phyloP scores from a whole-genome alignment of 2,888 invertebrate genomes.

The Archips crataeganus region DNA sequence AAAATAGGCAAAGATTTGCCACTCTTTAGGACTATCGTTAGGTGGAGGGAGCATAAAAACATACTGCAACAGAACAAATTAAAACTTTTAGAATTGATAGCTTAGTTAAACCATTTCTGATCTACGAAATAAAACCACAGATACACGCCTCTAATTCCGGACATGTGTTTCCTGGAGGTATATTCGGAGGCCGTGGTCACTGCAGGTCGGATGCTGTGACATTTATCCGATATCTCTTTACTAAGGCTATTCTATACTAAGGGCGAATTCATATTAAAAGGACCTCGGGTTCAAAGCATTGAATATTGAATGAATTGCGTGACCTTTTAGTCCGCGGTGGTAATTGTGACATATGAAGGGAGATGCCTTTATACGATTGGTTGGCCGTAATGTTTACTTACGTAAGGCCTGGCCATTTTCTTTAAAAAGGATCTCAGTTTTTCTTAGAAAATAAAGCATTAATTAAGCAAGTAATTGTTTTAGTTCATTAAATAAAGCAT shows the following conservation, averaged over 20 bases:
- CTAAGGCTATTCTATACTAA: background rate
- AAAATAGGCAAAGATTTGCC: no score
- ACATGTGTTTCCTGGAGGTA: conserved; percentile 36
- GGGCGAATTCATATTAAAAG: conserved; percentile 41
- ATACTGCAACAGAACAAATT: no score
- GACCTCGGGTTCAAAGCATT: conserved; percentile 17
- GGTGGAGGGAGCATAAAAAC: no score
- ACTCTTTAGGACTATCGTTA: no score
- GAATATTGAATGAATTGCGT: conserved; percentile 30
- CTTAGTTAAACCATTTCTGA: no score
- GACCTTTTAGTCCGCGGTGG: conserved; percentile 12
- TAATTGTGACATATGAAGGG: conserved; percentile 13
- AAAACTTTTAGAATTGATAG: no score
- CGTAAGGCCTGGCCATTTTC: background rate
- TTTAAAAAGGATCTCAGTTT: background rate
- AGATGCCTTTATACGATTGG: conserved; percentile 11
- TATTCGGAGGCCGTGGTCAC: conserved; percentile 44
- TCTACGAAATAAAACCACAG: conserved; percentile 13
- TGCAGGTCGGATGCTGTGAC: conserved; percentile 54
- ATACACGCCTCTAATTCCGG: conserved; percentile 15
- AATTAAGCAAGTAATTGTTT: no score
- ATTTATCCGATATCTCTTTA: conserved; percentile 61
- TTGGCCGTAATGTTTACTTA: conserved; percentile 1
- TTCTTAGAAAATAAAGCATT: background rate
- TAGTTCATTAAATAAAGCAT: no score